Conservation (phyloP, 2,888 invertebrate species). For the Meloe dianella region DNA sequence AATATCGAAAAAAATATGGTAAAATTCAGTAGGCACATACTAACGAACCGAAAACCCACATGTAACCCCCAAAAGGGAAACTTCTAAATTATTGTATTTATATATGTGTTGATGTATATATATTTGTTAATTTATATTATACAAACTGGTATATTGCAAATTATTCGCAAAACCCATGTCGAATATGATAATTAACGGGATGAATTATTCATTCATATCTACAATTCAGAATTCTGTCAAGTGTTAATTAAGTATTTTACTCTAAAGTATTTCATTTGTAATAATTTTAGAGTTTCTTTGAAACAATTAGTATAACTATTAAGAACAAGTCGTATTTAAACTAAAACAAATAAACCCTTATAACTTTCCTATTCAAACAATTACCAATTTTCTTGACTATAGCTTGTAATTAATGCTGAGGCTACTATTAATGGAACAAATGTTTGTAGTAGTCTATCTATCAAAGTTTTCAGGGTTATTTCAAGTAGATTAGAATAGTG, state of each 20-base stretch:
- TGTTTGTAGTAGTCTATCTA: not conserved
- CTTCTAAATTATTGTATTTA: not conserved
- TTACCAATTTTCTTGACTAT: not conserved
- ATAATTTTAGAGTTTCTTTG: not conserved
- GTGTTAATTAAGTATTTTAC: conserved; percentile 31
- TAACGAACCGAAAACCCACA: not conserved
- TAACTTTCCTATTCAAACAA: not conserved
- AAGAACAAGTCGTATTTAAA: not conserved
- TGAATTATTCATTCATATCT: conserved; percentile 33
- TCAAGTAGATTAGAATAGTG: not conserved
- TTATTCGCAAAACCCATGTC: conserved; percentile 32
- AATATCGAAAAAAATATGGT: not conserved
- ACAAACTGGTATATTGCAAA: conserved; percentile 31
- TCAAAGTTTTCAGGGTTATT: not conserved
- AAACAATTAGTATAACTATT: too few species aligned
- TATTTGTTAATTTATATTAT: conserved; percentile 11
- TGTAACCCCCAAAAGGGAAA: not conserved
- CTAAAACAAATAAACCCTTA: not conserved
- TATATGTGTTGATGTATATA: not conserved
- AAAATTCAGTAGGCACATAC: not conserved
- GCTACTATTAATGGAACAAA: not conserved
- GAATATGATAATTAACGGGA: conserved; percentile 31
- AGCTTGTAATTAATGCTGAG: conserved; percentile 1
- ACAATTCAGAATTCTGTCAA: conserved; percentile 32
- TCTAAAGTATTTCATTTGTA: conserved; percentile 9